Conservation (phyloP, 2,113 vertebrate genomes). For the Nycticorax nycticorax region DNA sequence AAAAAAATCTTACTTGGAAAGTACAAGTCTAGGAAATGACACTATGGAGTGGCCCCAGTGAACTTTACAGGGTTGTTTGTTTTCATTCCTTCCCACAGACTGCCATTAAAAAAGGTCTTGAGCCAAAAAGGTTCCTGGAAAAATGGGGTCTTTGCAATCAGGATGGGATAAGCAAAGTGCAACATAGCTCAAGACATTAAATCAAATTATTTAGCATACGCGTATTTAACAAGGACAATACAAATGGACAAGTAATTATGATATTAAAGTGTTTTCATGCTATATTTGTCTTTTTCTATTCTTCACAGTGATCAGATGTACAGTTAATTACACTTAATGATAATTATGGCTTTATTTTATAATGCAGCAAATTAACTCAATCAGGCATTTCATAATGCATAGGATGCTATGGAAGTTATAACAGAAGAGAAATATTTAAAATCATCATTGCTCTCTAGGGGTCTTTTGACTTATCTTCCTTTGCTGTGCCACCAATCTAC, state of each 20-base stretch:
- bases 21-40: not conserved
- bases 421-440: slow-evolving; percentile 42
- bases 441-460: slow-evolving; percentile 29
- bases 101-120: not conserved
- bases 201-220: not conserved
- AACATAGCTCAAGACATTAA: not conserved
- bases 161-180: not conserved
- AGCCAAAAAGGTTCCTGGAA: not conserved
- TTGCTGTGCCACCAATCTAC: not conserved
- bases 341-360: slow-evolving; percentile 39
- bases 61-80: not conserved
- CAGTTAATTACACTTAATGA: slow-evolving; percentile 49
- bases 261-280: slow-evolving; percentile 2
- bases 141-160: not conserved
- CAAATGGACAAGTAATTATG: slow-evolving; percentile 9
- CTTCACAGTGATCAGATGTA: not conserved
- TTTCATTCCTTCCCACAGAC: not conserved
- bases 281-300: slow-evolving; percentile 14
- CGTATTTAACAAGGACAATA: slow-evolving; percentile 3
- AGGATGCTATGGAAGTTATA: not conserved
- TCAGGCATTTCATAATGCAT: slow-evolving; percentile 24
- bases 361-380: slow-evolving; percentile 20
- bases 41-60: not conserved
- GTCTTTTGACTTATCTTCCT: slow-evolving; percentile 14
- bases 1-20: not conserved